Evolutionary conservation across 1,140 invertebrate genomes (phyloP), one percentile per base, ranked within the genome.

Genomic region (Delia radicum): DNA sequence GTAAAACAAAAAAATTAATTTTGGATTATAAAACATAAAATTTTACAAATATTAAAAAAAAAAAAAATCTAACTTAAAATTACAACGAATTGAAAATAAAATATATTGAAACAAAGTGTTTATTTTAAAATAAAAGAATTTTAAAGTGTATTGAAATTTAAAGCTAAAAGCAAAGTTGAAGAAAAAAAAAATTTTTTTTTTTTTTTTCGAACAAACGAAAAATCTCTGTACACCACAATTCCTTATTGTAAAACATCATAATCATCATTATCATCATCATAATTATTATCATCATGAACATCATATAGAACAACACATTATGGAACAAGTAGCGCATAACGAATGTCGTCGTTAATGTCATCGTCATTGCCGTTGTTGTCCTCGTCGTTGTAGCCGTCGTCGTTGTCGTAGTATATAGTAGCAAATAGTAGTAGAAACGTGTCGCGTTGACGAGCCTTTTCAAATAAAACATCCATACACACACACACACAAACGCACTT

Each of bases 221-320:
- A 69, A 69, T 69, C 65, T 69, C 65, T 69, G 65, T 69, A 69
- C 65, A 69, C 65, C 65, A 69, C 65, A 69, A 69, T 69, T 69
- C 65, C 31, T 69, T 33, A 33, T 69, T 69, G 65, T 69, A 69
- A n/a, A 69, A 28, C 65, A 69, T 69, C 65, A 55, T 55, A 55
- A 37, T 3, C 0, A n/a, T n/a, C n/a, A n/a, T n/a, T n/a, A n/a
- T n/a, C n/a, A n/a, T n/a, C n/a, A n/a, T n/a, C n/a, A n/a, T 3
- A 37, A 7, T 10, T 3, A 37, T 3, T 2, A 7, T 37, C 3
- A 37, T 37, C 46, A 48, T 3, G 18, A 13, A 18, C 46, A 48
- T 48, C 6, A 13, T n/a, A 1, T 33, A n/a, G 18, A 6, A 48
- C 46, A 18, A 55, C 21, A 55, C 5, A 55, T 6, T 55, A 55